Evolutionary conservation across 2,113 vertebrate genomes (phyloP), one percentile per base, ranked within the genome.

Genomic region (Equus quagga): DNA sequence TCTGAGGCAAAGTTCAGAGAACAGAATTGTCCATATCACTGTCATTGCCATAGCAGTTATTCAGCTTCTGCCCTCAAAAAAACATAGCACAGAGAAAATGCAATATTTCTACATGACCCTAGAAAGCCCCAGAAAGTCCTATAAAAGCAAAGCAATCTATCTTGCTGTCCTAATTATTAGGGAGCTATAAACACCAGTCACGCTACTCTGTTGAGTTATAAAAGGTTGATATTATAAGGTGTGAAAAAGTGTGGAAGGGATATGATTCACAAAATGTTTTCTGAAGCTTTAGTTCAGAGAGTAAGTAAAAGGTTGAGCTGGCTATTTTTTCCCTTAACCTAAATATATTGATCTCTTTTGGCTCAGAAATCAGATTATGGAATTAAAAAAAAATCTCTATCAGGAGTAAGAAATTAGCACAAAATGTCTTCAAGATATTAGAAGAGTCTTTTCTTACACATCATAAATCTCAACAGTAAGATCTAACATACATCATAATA

Each of bases 201-300:
- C 33, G 85, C 58, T 84, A 31, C 9, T 75, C 24, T 92, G 49
- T 76, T 65, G 41, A 69, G 8, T 65, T 92, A 82, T 84, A 79
- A 80, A 81, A 82, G 33, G 24, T 51, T 95, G 72, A 58, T 93
- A 91, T 91, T 62, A 49, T 46, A 58, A 73, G 26, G 8, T 92
- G 24, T 95, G 56, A 91, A 86, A 78, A 89, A 62, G 5, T 85
- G 8, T 79, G 21, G 23, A 69, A 64, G 24, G 9, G 15, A 72
- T 56, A 49, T 62, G 78, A 91, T 85, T 91, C 93, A 88, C 18
- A 95, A 91, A 94, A 81, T 85, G 2, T 90, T 86, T 91, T 64
- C 41, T 80, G 36, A 82, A 94, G 21, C 65, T 89, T 36, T 78
- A 86, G 85, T 65, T 83, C 79, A 82, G 28, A 94, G 58, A 95